phyloP scores from a whole-genome alignment of 2,888 invertebrate species.

The Heliconius aoede region DNA sequence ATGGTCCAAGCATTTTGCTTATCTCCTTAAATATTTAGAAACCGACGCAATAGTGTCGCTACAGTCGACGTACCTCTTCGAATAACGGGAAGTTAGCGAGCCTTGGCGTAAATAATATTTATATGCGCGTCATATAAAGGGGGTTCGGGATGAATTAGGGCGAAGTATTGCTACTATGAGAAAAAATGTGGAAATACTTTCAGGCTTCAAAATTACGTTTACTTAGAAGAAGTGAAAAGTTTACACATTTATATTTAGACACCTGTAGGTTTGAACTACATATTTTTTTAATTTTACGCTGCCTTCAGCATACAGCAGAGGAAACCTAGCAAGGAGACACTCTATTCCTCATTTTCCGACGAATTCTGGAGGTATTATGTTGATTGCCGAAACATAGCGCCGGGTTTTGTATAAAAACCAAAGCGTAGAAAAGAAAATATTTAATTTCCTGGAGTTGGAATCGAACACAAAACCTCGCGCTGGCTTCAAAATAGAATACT shows the following conservation, averaged over 20 bases:
- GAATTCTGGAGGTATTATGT: too few relatives aligned
- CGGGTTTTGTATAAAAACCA: too few relatives aligned
- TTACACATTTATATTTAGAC: too few relatives aligned
- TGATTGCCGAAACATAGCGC: too few relatives aligned
- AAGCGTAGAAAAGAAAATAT: not conserved
- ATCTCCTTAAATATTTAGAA: conserved; percentile 27
- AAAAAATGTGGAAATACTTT: not conserved
- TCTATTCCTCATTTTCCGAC: too few relatives aligned
- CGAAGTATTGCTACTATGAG: not conserved
- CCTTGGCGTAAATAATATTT: conserved; percentile 22
- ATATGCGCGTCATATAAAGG: conserved; percentile 10
- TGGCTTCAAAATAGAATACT: too few relatives aligned
- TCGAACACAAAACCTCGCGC: not conserved
- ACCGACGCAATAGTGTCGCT: conserved; percentile 24
- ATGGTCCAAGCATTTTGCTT: conserved; percentile 28
- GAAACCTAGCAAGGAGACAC: too few relatives aligned
- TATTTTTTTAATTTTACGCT: too few relatives aligned
- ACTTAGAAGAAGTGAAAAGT: too few relatives aligned
- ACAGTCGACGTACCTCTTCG: not conserved
- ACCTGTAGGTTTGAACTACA: too few relatives aligned
- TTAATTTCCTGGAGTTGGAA: not conserved
- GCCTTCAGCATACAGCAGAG: too few relatives aligned
- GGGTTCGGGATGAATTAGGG: conserved; percentile 1
- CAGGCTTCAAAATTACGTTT: too few relatives aligned
- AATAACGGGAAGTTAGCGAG: conserved; percentile 9